Evolutionary conservation across 2,888 invertebrate species (phyloP).

Genomic region (Synanthedon tipuliformis): DNA sequence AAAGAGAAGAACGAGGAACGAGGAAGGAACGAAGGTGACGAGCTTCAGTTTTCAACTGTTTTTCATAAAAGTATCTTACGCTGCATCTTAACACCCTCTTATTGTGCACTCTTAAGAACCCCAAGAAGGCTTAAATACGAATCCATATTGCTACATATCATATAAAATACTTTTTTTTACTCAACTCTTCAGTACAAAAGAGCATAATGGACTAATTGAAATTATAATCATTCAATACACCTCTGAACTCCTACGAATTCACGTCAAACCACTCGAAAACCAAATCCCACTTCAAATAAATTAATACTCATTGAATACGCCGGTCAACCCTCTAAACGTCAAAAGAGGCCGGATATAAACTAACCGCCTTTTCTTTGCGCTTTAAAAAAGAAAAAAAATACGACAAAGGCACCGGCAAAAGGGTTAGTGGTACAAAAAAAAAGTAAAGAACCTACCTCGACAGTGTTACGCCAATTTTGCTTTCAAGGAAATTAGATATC

Average conservation of each 20-base stretch:
- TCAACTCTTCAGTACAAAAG: slow-evolving; percentile 1
- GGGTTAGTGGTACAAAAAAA: slow-evolving; percentile 41
- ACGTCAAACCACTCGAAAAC: slow-evolving; percentile 39
- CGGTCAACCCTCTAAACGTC: slow-evolving; percentile 57
- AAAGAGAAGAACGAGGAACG: too few species aligned
- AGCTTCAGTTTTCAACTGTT: too few species aligned
- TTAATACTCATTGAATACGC: slow-evolving; percentile 61
- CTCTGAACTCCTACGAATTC: slow-evolving; percentile 23
- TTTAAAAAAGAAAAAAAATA: slow-evolving; percentile 30
- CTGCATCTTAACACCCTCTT: too few species aligned
- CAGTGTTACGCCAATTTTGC: slow-evolving; percentile 69
- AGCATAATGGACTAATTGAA: slow-evolving; percentile 2
- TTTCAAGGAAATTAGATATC: slow-evolving; percentile 70
- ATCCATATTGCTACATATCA: too few species aligned
- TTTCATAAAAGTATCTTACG: too few species aligned
- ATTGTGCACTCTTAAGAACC: too few species aligned
- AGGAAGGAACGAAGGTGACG: too few species aligned
- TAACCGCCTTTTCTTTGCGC: slow-evolving; percentile 70
- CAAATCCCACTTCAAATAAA: slow-evolving; percentile 61
- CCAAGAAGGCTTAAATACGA: too few species aligned
- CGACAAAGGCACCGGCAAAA: slow-evolving; percentile 51
- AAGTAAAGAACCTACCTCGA: slow-evolving; percentile 35
- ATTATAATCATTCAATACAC: slow-evolving; percentile 5
- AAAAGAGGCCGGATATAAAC: slow-evolving; percentile 66
- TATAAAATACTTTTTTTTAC: too few species aligned